These are phyloP conservation scores for Holacanthus passer DNA, from an alignment of 2,113 vertebrate species.

Conservation along the genomic window DNA sequence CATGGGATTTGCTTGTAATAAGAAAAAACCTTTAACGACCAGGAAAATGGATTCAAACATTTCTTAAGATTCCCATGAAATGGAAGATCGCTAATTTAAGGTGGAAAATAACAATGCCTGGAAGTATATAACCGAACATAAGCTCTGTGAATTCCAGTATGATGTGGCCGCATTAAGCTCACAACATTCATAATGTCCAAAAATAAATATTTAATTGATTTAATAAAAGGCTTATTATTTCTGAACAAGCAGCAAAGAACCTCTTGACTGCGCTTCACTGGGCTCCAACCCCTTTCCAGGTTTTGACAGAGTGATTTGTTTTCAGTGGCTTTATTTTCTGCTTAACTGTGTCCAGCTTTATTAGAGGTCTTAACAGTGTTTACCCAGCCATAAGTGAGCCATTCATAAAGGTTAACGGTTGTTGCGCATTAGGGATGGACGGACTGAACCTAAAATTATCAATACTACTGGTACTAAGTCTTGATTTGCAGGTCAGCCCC, in stretches of 20 bases:
- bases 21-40: background rate
- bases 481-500: background rate
- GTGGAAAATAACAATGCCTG: too few relatives aligned
- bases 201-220: background rate
- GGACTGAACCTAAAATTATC: background rate
- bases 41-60: background rate
- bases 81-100: background rate
- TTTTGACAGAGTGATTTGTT: background rate
- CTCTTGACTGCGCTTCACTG: background rate
- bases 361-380: background rate
- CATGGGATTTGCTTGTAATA: background rate
- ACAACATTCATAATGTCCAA: background rate
- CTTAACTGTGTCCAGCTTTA: background rate
- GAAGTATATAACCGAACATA: background rate
- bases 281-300: background rate
- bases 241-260: background rate
- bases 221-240: conserved; percentile 1
- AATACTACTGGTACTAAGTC: background rate
- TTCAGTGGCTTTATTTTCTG: background rate
- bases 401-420: background rate
- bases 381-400: background rate
- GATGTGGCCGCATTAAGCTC: background rate
- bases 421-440: background rate
- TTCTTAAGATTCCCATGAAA: background rate
- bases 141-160: background rate